Base-by-base conservation (phyloP, 2,797 vertebrate species). In the Gymnothorax reevesii region DNA sequence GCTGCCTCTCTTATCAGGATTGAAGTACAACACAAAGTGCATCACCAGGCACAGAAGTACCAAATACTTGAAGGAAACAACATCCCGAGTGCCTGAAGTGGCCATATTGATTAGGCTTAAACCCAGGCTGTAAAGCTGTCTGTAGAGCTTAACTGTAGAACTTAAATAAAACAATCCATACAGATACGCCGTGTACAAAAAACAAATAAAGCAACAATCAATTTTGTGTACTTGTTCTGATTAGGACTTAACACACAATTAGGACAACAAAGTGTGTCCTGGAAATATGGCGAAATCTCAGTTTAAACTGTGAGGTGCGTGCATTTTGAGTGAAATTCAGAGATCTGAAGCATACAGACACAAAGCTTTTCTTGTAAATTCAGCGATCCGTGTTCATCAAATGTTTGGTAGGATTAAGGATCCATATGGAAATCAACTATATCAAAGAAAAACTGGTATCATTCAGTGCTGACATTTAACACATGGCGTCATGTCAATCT, bases 321-420 rank as follows among this genome's bases (percentile, higher is more conserved):
- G 93, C 96, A 96, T 96, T 96, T 96, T 94, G 94, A 94, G 94
- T 94, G 94, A 93, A 93, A 94, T 94, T 93, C 94, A 90, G 94
- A 94, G 93, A 90, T 89, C 92, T 91, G 91, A 92, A 92, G 91
- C 91, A 93, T 93, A 94, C 91, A 93, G 91, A 88, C 92, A 96
- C 95, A 94, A 95, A 94, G 95, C 95, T 94, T 96, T 95, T 96
- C 89, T 88, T 4, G 57, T 93, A 95, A 94, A 95, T 95, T 95
- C 95, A 92, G 94, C 94, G 96, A 96, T 96, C 96, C 94, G 95
- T 97, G 95, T 97, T 97, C 97, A 97, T 98, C 96, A 97, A 97
- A 96, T 96, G 96, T 95, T 95, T 97, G 96, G 42, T n/a, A 49
- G 7, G 20, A 77, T 42, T 54, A 54, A 52, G 75, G 49, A 54